Evolutionary conservation across 2,113 vertebrate genomes (phyloP).

Genomic region (Oceanodroma tethys): DNA sequence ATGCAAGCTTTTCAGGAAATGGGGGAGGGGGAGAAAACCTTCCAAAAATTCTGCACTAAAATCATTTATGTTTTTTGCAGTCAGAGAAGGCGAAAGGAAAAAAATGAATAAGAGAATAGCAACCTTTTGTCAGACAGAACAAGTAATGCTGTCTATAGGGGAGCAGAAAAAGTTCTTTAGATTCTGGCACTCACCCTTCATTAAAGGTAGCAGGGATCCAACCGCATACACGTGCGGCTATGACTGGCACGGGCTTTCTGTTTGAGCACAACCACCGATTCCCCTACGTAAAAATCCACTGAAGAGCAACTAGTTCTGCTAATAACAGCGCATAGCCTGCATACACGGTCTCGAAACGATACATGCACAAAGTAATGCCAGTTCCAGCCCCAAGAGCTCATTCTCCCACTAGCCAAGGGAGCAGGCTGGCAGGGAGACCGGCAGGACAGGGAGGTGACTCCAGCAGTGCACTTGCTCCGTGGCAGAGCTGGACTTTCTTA

Average conservation of each 20-base stretch:
- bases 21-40: background rate
- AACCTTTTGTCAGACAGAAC: background rate
- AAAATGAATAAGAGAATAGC: background rate
- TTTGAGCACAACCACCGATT: background rate
- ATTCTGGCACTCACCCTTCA: background rate
- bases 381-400: background rate
- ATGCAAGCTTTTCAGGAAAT: constrained; percentile 44
- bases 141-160: background rate
- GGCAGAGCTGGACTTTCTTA: background rate
- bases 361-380: background rate
- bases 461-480: background rate
- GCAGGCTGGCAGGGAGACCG: background rate
- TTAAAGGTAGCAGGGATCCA: background rate
- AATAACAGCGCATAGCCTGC: background rate
- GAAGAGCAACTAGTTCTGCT: background rate
- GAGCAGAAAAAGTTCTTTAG: background rate
- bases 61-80: background rate
- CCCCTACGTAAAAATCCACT: background rate
- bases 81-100: background rate
- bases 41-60: constrained; percentile 10
- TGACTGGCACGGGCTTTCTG: background rate
- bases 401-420: background rate
- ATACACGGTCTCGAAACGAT: accelerated
- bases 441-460: background rate
- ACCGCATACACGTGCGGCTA: accelerated